Evolutionary conservation across 1,140 invertebrate species (phyloP).

Genomic region (Saccostrea glomerata): DNA sequence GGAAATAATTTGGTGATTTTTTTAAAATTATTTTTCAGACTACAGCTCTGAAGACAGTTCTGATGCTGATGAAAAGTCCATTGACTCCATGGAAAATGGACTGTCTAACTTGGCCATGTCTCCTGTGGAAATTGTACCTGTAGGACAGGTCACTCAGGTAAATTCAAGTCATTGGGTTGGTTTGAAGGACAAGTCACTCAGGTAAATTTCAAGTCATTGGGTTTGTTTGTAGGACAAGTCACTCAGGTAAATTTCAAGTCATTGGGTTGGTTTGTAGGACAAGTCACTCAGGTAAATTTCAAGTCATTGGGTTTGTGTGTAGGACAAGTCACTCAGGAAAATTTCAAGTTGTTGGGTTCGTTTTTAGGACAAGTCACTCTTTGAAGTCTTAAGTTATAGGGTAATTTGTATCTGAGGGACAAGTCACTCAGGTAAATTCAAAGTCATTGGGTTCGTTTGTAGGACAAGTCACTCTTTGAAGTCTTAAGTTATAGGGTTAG

Average conservation of each 20-base stretch:
- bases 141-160: constrained; percentile 23
- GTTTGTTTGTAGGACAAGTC: no score
- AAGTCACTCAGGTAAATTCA: no score
- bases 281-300: constrained; percentile 22
- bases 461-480: no score
- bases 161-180: neutral
- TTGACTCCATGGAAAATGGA: constrained; percentile 16
- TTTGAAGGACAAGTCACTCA: no score
- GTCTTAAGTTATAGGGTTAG: neutral
- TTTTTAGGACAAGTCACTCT: neutral
- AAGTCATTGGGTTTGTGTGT: no score
- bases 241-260: no score
- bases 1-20: no score
- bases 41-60: constrained; percentile 9
- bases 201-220: no score
- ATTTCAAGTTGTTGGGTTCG: neutral
- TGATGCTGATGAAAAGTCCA: neutral
- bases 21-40: neutral
- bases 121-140: neutral
- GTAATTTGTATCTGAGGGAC: no score
- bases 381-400: neutral
- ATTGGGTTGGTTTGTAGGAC: neutral
- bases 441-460: no score
- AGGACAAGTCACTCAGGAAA: no score
- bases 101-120: neutral